Evolutionary conservation across 2,888 invertebrate genomes (phyloP).

Genomic region (Euproctis similis): DNA sequence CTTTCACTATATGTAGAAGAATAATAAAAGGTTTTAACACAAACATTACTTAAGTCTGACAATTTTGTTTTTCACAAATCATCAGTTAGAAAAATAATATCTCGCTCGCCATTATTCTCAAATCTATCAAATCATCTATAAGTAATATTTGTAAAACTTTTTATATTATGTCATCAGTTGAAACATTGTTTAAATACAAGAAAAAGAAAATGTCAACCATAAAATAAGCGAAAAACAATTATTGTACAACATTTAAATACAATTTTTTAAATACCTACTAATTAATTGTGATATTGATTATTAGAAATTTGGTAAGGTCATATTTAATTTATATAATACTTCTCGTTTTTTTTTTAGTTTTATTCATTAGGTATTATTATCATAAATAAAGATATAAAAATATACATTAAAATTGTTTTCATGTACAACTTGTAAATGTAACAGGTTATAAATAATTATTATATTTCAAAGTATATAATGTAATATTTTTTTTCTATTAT

Average conservation of each 20-base stretch:
- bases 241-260: neutral
- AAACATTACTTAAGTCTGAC: slow-evolving; percentile 32
- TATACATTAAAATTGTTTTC: slow-evolving; percentile 63
- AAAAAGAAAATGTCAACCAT: slow-evolving; percentile 10
- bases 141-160: no score
- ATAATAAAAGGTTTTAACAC: slow-evolving; percentile 14
- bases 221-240: neutral
- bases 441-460: slow-evolving; percentile 46
- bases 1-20: no score
- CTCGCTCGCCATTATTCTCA: no score
- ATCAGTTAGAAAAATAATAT: no score
- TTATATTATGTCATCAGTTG: no score
- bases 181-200: no score
- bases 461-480: slow-evolving; percentile 21
- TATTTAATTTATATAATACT: no score
- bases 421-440: slow-evolving; percentile 57
- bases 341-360: slow-evolving; percentile 33
- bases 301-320: slow-evolving; percentile 42
- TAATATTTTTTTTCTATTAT: slow-evolving; percentile 17
- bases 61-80: no score
- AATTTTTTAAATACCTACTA: slow-evolving; percentile 17
- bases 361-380: no score
- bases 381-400: slow-evolving; percentile 68
- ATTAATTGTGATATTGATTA: slow-evolving; percentile 37
- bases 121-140: no score